Conservation (phyloP, 1,140 invertebrate species). For the Mya arenaria region DNA sequence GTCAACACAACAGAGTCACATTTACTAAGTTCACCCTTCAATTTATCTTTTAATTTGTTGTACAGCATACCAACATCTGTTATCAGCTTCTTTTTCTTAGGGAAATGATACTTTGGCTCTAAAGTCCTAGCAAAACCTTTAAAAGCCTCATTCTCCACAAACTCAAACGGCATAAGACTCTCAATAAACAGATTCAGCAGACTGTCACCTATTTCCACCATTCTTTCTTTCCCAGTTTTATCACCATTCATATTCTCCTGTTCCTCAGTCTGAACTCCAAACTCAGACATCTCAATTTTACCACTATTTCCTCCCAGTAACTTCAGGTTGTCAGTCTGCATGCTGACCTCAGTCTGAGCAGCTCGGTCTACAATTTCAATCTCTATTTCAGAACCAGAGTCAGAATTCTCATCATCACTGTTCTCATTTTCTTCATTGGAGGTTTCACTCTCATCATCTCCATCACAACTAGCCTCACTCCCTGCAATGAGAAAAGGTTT, state of each 20-base stretch:
- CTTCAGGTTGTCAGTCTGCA: too few relatives aligned
- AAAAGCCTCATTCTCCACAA: constrained; percentile 52
- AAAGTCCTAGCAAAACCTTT: constrained; percentile 44
- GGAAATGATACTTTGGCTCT: constrained; percentile 48
- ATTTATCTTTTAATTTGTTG: constrained; percentile 18
- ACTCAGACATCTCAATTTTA: too few relatives aligned
- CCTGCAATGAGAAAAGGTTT: constrained; percentile 51
- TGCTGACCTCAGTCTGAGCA: constrained; percentile 44
- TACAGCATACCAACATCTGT: constrained; percentile 36
- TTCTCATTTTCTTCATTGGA: constrained; percentile 5
- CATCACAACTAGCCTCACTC: constrained; percentile 8
- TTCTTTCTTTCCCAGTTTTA: constrained; percentile 43
- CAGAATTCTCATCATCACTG: neutral
- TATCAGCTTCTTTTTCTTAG: constrained; percentile 51
- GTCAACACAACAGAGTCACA: constrained; percentile 13
- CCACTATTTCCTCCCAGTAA: neutral
- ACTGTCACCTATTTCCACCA: constrained; percentile 42
- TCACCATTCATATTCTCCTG: too few relatives aligned
- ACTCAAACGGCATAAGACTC: constrained; percentile 38
- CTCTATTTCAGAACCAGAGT: neutral
- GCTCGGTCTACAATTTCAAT: constrained; percentile 38
- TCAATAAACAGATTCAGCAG: constrained; percentile 50
- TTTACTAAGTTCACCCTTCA: constrained; percentile 1
- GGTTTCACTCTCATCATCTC: neutral
- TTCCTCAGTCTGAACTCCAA: too few relatives aligned